Evolutionary conservation across 2,797 vertebrate species (phyloP), one percentile per base, ranked within the genome.

Genomic region (Coregonus sp.): DNA sequence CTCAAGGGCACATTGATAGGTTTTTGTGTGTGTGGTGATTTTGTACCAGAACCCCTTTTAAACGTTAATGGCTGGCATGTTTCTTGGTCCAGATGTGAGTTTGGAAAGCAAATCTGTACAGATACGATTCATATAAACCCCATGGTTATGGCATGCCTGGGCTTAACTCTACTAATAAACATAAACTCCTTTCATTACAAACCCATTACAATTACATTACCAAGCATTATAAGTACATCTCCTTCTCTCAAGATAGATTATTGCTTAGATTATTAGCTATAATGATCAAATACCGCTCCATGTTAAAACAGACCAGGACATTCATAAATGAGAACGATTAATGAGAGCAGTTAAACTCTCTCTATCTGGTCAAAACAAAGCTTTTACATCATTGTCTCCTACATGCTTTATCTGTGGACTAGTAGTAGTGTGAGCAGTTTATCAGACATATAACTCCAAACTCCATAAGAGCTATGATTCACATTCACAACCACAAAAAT

Each of bases 71-170:
- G 84, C 84, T 83, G 72, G 68, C 82, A 86, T 87, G 81, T 81
- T 89, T 78, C 78, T 80, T 74, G 72, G 47, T 61, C 67, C 80
- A 85, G 76, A 85, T 87, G 79, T 89, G 75, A 82, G 72, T 59
- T 86, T 83, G 80, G 82, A 86, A 85, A 88, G 85, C 12, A 74
- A 75, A 86, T 84, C 78, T 81, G 82, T 80, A 80, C 77, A 52
- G 89, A 86, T 87, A 87, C 81, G 77, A 88, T 87, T 87, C 70
- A 54, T 68, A 82, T 77, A 75, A 89, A 84, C 76, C 72, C 75
- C 56, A 52, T 77, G 51, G 75, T 68, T 68, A 77, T 80, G 47
- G 75, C 78, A 74, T 80, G 82, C 68, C n/a, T 35, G 50, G 40
- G 29, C 59, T 84, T 85, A 88, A 79, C 75, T 83, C 79, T 75